A percentile compares a stretch with the other conserved stretches of the same genome.
These are phyloP conservation scores for Eupithecia centaureata DNA, from an alignment of 2,888 invertebrate genomes.

Conservation along the genomic window DNA sequence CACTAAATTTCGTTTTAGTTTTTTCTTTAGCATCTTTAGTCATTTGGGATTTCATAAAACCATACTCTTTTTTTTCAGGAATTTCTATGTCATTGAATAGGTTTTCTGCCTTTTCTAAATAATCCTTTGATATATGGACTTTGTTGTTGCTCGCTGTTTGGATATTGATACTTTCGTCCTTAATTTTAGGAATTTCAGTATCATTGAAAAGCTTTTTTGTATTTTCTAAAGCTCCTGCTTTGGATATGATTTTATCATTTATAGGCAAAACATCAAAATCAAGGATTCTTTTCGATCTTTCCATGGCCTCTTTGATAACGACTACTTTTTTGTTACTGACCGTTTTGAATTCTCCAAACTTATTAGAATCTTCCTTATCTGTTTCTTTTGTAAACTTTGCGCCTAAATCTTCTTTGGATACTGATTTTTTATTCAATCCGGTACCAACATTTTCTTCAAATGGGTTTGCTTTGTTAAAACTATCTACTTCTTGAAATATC, in stretches of 20 bases:
- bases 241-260: background rate
- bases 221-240: too few species aligned
- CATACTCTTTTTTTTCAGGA: background rate
- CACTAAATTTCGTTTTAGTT: background rate
- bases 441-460: background rate
- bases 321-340: conserved; percentile 57
- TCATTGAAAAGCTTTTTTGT: conserved; percentile 2
- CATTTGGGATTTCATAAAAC: too few species aligned
- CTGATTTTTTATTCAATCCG: background rate
- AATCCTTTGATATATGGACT: conserved; percentile 8
- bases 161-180: conserved; percentile 6
- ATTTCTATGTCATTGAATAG: conserved; percentile 11
- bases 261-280: conserved; percentile 47
- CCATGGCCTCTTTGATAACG: conserved; percentile 55
- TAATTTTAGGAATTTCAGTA: background rate
- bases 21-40: conserved; percentile 9
- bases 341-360: conserved; percentile 46
- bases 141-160: conserved; percentile 27
- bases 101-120: conserved; percentile 18
- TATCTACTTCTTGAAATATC: conserved; percentile 53
- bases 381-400: background rate
- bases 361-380: background rate
- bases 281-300: conserved; percentile 53
- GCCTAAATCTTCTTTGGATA: background rate
- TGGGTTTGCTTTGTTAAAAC: background rate